These are phyloP conservation scores for Drosophila bocqueti DNA, from an alignment of 1,140 invertebrate species.

Conservation along the genomic window DNA sequence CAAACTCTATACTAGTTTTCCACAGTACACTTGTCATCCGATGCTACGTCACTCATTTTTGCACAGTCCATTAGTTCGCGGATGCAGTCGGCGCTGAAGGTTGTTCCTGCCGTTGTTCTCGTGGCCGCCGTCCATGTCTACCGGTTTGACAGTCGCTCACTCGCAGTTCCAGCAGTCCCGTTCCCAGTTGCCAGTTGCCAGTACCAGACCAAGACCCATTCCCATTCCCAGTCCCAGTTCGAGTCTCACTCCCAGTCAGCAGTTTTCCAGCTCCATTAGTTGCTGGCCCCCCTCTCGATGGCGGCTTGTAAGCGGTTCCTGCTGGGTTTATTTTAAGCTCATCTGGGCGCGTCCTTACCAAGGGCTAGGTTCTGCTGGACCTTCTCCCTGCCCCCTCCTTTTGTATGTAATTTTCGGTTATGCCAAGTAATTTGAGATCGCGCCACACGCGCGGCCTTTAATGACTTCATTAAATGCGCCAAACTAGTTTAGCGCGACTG, in stretches of 20 bases:
- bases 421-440: constrained; percentile 83
- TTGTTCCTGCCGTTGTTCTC: constrained; percentile 48
- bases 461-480: constrained; percentile 82
- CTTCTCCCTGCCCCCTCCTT: constrained; percentile 25
- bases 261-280: constrained; percentile 63
- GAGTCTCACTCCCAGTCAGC: constrained; percentile 28
- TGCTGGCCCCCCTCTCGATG: constrained; percentile 36
- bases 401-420: constrained; percentile 79
- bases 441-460: constrained; percentile 83
- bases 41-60: constrained; percentile 82
- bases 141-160: constrained; percentile 79
- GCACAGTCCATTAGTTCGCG: constrained; percentile 81
- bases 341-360: constrained; percentile 63
- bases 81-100: constrained; percentile 75
- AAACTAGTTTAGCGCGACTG: constrained; percentile 70
- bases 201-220: constrained; percentile 4
- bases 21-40: constrained; percentile 33
- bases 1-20: neutral
- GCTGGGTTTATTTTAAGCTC: constrained; percentile 70
- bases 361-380: constrained; percentile 16
- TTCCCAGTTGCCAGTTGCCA: constrained; percentile 26
- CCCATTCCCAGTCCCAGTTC: constrained; percentile 1
- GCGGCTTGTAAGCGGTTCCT: constrained; percentile 35
- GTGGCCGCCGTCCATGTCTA: constrained; percentile 46
- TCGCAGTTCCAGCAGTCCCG: constrained; percentile 30